These are phyloP conservation scores for Galago senegalensis DNA, from an alignment of 2,797 vertebrate species.

Conservation along the genomic window DNA sequence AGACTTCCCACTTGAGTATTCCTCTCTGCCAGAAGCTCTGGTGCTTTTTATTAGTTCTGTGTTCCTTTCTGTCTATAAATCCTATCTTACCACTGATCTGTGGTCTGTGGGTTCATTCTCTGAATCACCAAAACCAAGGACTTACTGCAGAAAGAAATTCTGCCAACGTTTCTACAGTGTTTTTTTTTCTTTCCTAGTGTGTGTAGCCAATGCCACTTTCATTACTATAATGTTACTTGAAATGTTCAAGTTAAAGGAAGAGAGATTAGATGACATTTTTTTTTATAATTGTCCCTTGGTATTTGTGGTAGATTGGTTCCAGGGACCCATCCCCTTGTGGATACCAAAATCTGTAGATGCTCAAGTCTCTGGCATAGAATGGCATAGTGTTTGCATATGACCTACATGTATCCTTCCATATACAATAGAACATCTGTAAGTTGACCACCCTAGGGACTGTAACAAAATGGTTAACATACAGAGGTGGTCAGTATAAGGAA, in stretches of 20 bases:
- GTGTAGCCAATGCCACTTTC: neutral
- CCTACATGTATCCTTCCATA: neutral
- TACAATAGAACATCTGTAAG: neutral
- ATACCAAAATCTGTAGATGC: neutral
- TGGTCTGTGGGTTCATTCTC: too few species aligned
- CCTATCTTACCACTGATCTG: too few species aligned
- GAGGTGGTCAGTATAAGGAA: too few species aligned
- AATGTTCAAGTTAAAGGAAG: slow-evolving; percentile 49
- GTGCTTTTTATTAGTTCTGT: too few species aligned
- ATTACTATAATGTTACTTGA: slow-evolving; percentile 15
- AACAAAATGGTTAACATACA: too few species aligned
- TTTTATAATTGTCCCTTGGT: neutral
- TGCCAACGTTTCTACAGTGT: neutral
- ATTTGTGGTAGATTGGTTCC: neutral
- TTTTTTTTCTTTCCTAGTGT: neutral
- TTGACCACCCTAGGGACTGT: too few species aligned
- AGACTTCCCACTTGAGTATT: too few species aligned
- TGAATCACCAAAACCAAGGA: too few species aligned
- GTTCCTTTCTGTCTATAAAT: too few species aligned
- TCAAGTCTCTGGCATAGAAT: neutral
- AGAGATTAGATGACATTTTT: neutral
- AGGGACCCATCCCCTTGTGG: neutral
- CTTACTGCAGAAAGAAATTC: too few species aligned
- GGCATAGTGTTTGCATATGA: neutral
- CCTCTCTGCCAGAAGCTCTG: too few species aligned